phyloP scores from a whole-genome alignment of 2,888 invertebrate species.

The Beris chalybata region DNA sequence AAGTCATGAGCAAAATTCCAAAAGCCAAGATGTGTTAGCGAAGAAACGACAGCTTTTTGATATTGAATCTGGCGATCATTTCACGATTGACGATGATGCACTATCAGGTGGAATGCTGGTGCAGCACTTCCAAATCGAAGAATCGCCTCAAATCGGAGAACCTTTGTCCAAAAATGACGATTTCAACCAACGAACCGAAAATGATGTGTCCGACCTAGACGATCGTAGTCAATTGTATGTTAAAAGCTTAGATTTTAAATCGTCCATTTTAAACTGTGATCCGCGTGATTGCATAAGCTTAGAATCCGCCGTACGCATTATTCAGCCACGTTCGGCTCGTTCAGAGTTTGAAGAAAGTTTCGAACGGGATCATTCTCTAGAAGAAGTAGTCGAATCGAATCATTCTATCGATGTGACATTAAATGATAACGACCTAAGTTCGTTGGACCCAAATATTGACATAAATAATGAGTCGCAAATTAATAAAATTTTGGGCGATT shows the following conservation, averaged over 20 bases:
- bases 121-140: slow-evolving; percentile 48
- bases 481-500: slow-evolving; percentile 42
- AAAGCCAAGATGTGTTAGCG: slow-evolving; percentile 34
- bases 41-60: slow-evolving; percentile 37
- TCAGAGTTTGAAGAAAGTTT: slow-evolving; percentile 12
- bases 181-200: slow-evolving; percentile 52
- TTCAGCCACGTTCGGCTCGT: slow-evolving; percentile 8
- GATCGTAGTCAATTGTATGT: slow-evolving; percentile 42
- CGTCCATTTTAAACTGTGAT: slow-evolving; percentile 26
- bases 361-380: slow-evolving; percentile 45
- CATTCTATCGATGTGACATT: slow-evolving; percentile 51
- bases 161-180: slow-evolving; percentile 1
- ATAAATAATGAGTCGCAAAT: slow-evolving; percentile 44
- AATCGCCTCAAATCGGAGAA: slow-evolving; percentile 2
- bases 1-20: slow-evolving; percentile 34
- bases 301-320: slow-evolving; percentile 25
- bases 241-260: slow-evolving; percentile 38
- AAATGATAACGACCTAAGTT: slow-evolving; percentile 45
- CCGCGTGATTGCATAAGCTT: slow-evolving; percentile 35
- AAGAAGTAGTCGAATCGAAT: slow-evolving; percentile 51
- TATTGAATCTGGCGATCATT: slow-evolving; percentile 41
- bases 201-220: slow-evolving; percentile 54
- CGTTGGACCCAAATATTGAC: slow-evolving; percentile 43
- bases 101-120: slow-evolving; percentile 52
- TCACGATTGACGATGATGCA: slow-evolving; percentile 52